Evolutionary conservation across 2,797 vertebrate species (phyloP).

Genomic region (Girardinus metallicus): DNA sequence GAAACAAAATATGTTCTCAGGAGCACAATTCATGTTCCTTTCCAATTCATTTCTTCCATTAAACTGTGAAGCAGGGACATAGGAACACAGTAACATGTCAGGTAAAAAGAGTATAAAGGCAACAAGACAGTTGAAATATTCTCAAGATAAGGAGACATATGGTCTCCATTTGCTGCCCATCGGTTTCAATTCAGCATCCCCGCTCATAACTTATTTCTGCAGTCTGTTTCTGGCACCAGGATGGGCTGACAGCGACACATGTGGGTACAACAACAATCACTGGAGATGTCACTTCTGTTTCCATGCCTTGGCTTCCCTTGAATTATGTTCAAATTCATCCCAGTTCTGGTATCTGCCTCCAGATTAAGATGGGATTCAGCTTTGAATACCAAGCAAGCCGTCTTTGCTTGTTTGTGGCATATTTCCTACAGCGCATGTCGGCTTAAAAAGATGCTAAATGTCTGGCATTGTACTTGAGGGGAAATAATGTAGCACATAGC

Average conservation of each 20-base stretch:
- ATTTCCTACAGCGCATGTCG: not conserved
- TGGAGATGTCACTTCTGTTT: constrained; percentile 45
- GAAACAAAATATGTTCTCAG: not conserved
- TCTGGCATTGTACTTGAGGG: not conserved
- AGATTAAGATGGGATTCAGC: constrained; percentile 1
- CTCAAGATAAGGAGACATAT: not conserved
- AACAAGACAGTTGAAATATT: constrained; percentile 11
- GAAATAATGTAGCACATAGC: not conserved
- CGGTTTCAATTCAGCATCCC: constrained; percentile 8
- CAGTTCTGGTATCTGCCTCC: constrained; percentile 14
- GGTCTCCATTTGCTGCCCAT: constrained; percentile 6
- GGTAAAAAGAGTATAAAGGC: not conserved
- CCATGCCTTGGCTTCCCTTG: not conserved
- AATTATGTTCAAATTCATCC: constrained; percentile 12
- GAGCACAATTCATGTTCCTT: not conserved
- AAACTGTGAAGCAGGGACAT: not conserved
- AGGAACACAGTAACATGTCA: not conserved
- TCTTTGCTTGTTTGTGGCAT: not conserved
- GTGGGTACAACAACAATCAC: constrained; percentile 44
- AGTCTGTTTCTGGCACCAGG: constrained; percentile 8
- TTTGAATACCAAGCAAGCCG: constrained; percentile 12
- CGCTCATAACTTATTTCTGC: constrained; percentile 32
- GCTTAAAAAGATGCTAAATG: not conserved
- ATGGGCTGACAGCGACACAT: constrained; percentile 43
- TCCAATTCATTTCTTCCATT: not conserved